These are phyloP conservation scores for Theretra japonica DNA, from an alignment of 2,888 invertebrate species.

Conservation along the genomic window DNA sequence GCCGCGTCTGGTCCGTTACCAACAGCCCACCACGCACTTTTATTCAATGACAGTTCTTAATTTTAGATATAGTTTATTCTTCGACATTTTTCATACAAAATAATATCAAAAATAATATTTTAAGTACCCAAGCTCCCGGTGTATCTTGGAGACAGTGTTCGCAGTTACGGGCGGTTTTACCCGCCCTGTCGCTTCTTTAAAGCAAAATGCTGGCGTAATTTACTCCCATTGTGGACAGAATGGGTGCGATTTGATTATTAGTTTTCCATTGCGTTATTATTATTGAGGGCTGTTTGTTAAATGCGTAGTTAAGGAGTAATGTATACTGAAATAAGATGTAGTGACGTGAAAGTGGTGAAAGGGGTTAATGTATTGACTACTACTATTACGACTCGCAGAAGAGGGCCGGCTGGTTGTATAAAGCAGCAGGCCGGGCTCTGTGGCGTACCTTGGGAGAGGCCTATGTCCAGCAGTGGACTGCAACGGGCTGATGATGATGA, in stretches of 20 bases:
- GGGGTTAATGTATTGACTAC: constrained; percentile 20
- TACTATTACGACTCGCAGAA: too few species aligned
- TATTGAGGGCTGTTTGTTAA: background rate
- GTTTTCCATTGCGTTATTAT: constrained; percentile 39
- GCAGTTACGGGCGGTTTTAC: constrained; percentile 59
- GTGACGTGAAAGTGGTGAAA: too few species aligned
- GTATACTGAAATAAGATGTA: background rate
- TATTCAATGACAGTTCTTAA: too few species aligned
- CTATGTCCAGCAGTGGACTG: too few species aligned
- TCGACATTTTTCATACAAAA: too few species aligned
- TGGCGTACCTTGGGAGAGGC: too few species aligned
- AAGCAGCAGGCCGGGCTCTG: too few species aligned
- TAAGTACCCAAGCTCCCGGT: constrained; percentile 34
- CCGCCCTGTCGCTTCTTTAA: constrained; percentile 61
- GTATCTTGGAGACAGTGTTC: constrained; percentile 42
- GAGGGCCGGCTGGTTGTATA: too few species aligned
- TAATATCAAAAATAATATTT: background rate
- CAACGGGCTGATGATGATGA: too few species aligned
- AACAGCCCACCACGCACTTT: too few species aligned
- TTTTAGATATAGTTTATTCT: too few species aligned
- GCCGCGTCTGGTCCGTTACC: too few species aligned
- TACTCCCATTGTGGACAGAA: constrained; percentile 48
- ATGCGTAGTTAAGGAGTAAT: background rate
- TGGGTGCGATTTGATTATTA: constrained; percentile 45
- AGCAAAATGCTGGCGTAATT: constrained; percentile 61